These are phyloP conservation scores for Pseudococcus longispinus DNA, from an alignment of 2,888 invertebrate species.

Conservation along the genomic window DNA sequence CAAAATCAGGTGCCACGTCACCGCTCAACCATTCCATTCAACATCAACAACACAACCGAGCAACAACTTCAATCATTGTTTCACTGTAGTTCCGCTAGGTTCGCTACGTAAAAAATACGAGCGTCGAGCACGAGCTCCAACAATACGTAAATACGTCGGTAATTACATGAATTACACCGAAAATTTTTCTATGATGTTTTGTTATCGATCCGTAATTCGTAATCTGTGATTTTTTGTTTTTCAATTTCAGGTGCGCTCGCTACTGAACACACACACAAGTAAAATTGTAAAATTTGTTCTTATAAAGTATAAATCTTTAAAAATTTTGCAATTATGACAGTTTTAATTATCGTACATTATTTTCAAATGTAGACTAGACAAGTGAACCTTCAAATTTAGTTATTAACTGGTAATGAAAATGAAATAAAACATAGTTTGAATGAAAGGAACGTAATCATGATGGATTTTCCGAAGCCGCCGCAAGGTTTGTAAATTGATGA, in stretches of 20 bases:
- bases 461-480: slow-evolving; percentile 55
- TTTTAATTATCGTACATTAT: not conserved
- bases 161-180: too few species aligned
- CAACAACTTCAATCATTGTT: too few species aligned
- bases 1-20: too few species aligned
- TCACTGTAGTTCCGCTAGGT: too few species aligned
- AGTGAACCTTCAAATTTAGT: not conserved
- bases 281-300: not conserved
- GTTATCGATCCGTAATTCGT: not conserved
- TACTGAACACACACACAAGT: not conserved
- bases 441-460: slow-evolving; percentile 3
- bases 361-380: not conserved
- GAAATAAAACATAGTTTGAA: not conserved
- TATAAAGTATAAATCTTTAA: not conserved
- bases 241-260: too few species aligned
- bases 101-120: too few species aligned
- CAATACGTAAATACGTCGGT: too few species aligned
- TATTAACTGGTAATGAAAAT: not conserved
- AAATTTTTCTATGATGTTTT: too few species aligned
- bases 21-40: too few species aligned
- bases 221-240: not conserved
- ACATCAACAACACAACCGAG: too few species aligned
- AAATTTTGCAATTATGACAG: not conserved
- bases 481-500: slow-evolving; percentile 48
- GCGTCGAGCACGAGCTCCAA: too few species aligned